Evolutionary conservation across 2,113 vertebrate genomes (phyloP), one percentile per base, ranked within the genome.

Genomic region (Sitta europaea): DNA sequence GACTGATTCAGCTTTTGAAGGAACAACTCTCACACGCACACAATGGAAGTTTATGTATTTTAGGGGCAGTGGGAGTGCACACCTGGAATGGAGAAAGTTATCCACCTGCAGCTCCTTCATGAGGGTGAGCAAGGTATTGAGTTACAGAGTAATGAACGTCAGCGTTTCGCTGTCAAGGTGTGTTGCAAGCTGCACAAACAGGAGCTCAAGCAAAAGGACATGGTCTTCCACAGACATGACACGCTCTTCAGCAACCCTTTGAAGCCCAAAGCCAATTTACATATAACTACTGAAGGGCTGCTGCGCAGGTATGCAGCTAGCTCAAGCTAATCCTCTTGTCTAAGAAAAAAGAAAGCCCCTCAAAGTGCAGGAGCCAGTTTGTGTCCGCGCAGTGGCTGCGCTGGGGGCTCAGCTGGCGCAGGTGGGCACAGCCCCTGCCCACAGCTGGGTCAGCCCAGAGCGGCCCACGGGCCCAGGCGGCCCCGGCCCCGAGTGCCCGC

Each of bases 1-100:
- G 65, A 91, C 71, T 84, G 91, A 96, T 73, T 94, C 94, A 92
- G 61, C 80, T 17, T 7, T 8, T 43, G 74, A 40, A 59, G 28
- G 16, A 94, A 75, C 59, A 80, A 22, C 68, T 74, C 74, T 66
- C 54, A 14, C 43, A 54, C 0, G 9, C 86, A 81, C 48, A 19
- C 83, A 83, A 33, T 10, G 29, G 23, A 24, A 72, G 57, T 54
- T 79, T 31, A 35, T 78, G 89, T 67, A 21, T 61, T 92, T 75
- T 85, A 79, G 45, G 58, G 86, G 94, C 86, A 63, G 72, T 2
- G 57, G 61, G 65, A 81, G 16, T 0, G 27, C 73, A 79, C 81
- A 54, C 16, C 50, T 73, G 85, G 92, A 72, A 55, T 14, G 70
- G 36, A 47, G 62, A 65, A 63, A 88, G 54, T 73, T 65, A 42